Percentiles rank a stretch among this genome's conserved stretches.
Evolutionary conservation across 2,113 vertebrate species (phyloP).

Genomic region (Excalfactoria chinensis): DNA sequence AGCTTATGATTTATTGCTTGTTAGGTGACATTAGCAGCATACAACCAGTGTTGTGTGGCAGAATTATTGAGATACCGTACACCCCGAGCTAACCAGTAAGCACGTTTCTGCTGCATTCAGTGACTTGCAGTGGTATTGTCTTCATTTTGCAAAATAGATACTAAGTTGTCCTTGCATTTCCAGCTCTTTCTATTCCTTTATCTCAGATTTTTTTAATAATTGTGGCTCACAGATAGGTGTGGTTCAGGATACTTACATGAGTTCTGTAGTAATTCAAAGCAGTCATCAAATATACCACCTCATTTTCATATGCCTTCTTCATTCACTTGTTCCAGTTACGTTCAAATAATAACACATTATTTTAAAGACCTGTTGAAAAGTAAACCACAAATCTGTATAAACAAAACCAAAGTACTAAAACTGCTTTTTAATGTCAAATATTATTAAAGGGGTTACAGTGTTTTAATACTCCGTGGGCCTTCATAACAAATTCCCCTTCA

Average conservation of each 20-base stretch:
- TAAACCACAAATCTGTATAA: not conserved
- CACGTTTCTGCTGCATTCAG: not conserved
- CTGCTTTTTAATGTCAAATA: not conserved
- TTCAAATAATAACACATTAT: not conserved
- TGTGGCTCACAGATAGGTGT: not conserved
- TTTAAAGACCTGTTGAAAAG: not conserved
- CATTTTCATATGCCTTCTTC: rapidly evolving
- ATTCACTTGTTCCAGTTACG: not conserved
- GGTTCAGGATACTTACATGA: rapidly evolving
- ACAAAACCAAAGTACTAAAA: not conserved
- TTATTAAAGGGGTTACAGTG: not conserved
- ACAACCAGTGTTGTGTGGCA: rapidly evolving
- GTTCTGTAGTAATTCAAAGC: not conserved
- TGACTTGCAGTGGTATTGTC: not conserved
- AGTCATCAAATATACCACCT: not conserved
- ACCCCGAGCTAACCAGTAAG: not conserved
- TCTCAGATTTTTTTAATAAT: not conserved
- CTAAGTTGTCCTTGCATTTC: not conserved
- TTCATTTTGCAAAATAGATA: not conserved
- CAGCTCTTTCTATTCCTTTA: not conserved
- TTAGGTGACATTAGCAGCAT: rapidly evolving
- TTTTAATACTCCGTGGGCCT: not conserved
- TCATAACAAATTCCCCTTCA: not conserved
- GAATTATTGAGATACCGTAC: rapidly evolving
- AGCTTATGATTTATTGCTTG: not conserved